Evolutionary conservation across 2,113 vertebrate species (phyloP), one percentile per base, ranked within the genome.

Genomic region (Microcebus murinus): DNA sequence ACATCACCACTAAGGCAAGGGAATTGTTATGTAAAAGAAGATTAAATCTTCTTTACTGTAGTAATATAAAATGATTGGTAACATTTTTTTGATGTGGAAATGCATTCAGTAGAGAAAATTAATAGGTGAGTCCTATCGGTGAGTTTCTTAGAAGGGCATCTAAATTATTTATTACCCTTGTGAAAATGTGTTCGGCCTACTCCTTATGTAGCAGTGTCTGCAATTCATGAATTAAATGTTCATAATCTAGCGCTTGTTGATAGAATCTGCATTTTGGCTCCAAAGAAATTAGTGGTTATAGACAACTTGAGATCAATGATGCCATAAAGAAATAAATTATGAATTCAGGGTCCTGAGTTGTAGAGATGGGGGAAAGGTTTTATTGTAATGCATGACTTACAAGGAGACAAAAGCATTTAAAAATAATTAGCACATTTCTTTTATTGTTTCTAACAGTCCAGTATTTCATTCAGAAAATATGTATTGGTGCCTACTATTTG

Each of bases 371-470:
- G 25, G 86, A 87, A 97, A 97, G 9, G 95, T 94, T 59, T 92
- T 73, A 73, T 90, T 94, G 59, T 95, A 98, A 98, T 97, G 90
- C 89, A 96, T 97, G 92, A 92, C 80, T 96, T 98, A 18, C 45
- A 48, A 96, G 89, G 92, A 96, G 90, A 84, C 65, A 82, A 77
- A 91, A 83, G 87, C 68, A 91, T 87, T 87, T 65, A 84, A 83
- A 91, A 67, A 97, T 63, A 88, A 42, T 96, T 96, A 77, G 90
- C 92, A 96, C 39, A 83, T 97, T 97, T 97, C 90, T 89, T 63
- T 50, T 68, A 97, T 94, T 97, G 86, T 84, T 97, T 94, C 81
- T 90, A 73, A 90, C 97, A 96, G 76, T 95, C 77, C 83, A 93
- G 3, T 88, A 90, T 92, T 96, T 94, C 34, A 81, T 80, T 96